phyloP scores from a whole-genome alignment of 2,797 vertebrate genomes.

The Chiroxiphia lanceolata region DNA sequence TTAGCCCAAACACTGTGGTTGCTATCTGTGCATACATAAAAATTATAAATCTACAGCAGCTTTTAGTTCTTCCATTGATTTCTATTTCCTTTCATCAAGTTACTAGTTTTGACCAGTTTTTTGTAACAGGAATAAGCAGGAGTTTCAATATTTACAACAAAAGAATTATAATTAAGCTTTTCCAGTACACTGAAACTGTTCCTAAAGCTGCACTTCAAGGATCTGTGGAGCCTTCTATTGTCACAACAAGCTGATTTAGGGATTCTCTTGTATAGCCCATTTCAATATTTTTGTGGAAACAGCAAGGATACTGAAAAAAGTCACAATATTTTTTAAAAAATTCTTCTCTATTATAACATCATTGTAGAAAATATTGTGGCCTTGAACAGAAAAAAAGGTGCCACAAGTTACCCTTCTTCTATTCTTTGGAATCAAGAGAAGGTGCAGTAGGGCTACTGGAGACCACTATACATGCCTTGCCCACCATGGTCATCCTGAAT shows the following conservation, averaged over 20 bases:
- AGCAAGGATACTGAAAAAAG: background rate
- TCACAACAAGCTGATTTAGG: background rate
- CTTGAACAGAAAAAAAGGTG: background rate
- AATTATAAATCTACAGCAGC: background rate
- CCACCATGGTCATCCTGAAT: background rate
- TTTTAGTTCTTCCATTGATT: background rate
- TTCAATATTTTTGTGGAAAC: background rate
- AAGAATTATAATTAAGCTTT: background rate
- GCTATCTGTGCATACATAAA: background rate
- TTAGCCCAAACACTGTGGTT: background rate
- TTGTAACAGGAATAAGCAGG: background rate
- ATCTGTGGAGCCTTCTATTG: background rate
- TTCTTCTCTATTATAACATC: background rate
- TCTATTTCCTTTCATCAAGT: background rate
- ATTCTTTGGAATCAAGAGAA: background rate
- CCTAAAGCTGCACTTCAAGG: background rate
- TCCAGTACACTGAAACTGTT: background rate
- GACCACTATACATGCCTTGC: background rate
- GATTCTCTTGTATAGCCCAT: background rate
- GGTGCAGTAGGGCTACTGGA: background rate
- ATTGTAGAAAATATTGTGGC: background rate
- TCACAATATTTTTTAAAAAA: background rate
- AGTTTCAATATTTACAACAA: background rate
- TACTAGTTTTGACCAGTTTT: background rate
- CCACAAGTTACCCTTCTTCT: background rate